Evolutionary conservation across 2,888 invertebrate genomes (phyloP), one percentile per base, ranked within the genome.

Genomic region (Drosophila parthenogenetica): DNA sequence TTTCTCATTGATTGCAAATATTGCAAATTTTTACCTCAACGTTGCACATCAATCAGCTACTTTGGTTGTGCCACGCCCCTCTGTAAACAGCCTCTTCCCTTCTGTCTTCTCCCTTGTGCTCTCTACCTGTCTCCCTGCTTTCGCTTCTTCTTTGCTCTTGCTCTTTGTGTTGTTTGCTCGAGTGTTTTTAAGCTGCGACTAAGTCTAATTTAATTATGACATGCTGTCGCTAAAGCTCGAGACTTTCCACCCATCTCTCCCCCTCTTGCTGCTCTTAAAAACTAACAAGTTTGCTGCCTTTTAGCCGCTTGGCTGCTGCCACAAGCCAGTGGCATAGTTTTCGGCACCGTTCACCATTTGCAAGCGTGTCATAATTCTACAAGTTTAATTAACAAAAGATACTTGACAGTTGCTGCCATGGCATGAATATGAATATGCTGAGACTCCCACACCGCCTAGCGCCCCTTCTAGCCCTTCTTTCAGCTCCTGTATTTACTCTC

Each of bases 301-400:
- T 82, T 79, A 77, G 70, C 57, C 81, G 67, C 58, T 55, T 69
- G 61, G 63, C 17, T 17, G 51, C 63, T 66, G 66, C 64, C 73
- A 58, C 64, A 60, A 60, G 65, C 50, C 67, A 50, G 35, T 77
- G 77, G 70, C 74, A 79, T 72, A 81, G 77, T 76, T 81, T 79
- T 69, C 59, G 77, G 76, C 69, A 57, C 53, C 45, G 22, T 55
- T 72, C 70, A 69, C 84, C 87, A 77, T 83, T 82, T 83, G 73
- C 73, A 67, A 64, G 73, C 83, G 85, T 80, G 89, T 79, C 84
- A 86, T 88, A 86, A 86, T 86, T 88, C 87, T 77, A 79, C 84
- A 86, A 86, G 85, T 86, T 86, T 86, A 86, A 86, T 86, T 86
- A 86, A 88, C 85, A 83, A 86, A 86, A 87, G 85, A 88, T 88